Conservation (phyloP, 1,140 invertebrate genomes). For the Drosophila parabipectinata region DNA sequence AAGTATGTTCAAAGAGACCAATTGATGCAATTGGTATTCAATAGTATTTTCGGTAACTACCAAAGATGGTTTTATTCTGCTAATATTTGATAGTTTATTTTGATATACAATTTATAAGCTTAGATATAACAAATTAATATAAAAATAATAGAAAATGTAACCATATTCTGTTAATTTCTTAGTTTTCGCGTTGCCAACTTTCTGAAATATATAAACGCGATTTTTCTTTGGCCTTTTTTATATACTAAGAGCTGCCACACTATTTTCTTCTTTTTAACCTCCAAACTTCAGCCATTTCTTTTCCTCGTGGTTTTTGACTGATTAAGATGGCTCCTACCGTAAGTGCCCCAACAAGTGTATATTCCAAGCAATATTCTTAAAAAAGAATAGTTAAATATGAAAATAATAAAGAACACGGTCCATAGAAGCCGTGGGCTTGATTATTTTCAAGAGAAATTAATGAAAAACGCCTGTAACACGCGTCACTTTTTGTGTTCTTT, state of each 20-base stretch:
- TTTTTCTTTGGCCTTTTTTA: neutral
- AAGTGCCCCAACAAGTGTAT: constrained; percentile 49
- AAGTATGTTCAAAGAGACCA: too few relatives aligned
- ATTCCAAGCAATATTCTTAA: constrained; percentile 24
- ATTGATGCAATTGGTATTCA: too few relatives aligned
- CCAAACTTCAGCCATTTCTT: constrained; percentile 64
- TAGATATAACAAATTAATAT: too few relatives aligned
- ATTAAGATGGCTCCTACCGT: constrained; percentile 83
- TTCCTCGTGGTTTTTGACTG: constrained; percentile 76
- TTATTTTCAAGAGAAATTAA: neutral
- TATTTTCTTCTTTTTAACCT: constrained; percentile 14
- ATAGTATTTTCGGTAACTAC: too few relatives aligned
- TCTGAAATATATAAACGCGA: neutral
- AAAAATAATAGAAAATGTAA: too few relatives aligned
- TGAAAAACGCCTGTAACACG: neutral
- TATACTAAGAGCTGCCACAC: neutral
- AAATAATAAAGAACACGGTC: constrained; percentile 9
- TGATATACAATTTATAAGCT: neutral
- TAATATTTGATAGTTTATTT: too few relatives aligned
- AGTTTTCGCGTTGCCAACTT: constrained; percentile 4
- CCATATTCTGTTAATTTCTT: too few relatives aligned
- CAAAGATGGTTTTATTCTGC: too few relatives aligned
- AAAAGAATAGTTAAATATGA: constrained; percentile 5
- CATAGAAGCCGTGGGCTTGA: neutral
- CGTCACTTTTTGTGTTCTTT: neutral